Percentiles rank a stretch among this genome's conserved stretches.
These are phyloP conservation scores for Columba livia DNA, from an alignment of 2,113 vertebrate species.

Conservation along the genomic window DNA sequence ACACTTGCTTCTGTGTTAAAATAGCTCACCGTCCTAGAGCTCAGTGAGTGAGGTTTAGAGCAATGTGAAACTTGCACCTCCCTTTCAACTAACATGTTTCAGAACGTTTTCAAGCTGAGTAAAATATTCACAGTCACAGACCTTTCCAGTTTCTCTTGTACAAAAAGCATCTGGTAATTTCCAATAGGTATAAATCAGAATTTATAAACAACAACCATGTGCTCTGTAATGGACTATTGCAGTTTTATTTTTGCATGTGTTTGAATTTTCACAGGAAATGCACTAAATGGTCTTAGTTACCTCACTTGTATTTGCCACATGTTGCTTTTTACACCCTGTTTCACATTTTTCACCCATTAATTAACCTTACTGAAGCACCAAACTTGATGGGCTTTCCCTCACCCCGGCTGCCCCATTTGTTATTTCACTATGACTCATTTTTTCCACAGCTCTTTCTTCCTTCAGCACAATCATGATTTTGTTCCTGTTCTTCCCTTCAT, in stretches of 20 bases:
- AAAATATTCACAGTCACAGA: background rate
- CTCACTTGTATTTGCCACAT: background rate
- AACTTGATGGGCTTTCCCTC: background rate
- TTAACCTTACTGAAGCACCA: background rate
- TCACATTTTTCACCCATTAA: background rate
- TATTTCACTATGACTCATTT: background rate
- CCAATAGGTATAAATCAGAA: background rate
- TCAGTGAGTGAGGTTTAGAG: background rate
- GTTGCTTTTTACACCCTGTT: background rate
- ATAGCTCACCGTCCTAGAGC: background rate
- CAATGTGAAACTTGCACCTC: background rate
- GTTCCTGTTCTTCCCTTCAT: background rate
- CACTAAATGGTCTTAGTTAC: background rate
- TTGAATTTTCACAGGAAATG: background rate
- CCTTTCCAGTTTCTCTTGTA: background rate
- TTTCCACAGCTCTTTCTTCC: background rate
- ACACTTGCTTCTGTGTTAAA: background rate
- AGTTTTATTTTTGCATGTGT: background rate
- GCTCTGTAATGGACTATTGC: background rate
- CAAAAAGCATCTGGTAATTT: background rate
- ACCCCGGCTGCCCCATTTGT: background rate
- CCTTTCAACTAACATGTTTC: background rate
- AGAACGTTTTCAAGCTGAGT: background rate
- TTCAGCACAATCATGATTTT: background rate
- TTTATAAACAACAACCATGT: background rate